Base-by-base conservation (phyloP, 2,888 invertebrate species). In the Heteropelma amictum region DNA sequence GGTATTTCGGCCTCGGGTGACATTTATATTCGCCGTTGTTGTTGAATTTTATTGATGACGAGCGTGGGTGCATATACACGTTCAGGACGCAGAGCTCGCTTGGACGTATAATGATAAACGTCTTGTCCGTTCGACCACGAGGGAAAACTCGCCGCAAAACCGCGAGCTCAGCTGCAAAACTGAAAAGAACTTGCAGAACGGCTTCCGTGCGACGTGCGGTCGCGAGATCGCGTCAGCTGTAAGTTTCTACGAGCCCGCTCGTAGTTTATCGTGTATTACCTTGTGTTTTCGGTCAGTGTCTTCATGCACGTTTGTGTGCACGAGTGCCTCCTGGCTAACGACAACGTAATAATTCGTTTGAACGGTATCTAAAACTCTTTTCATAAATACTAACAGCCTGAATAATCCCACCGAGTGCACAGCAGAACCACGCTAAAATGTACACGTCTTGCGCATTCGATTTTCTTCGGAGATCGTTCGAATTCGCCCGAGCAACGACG, bases 161-260 rank as follows among this genome's bases (percentile, higher is more conserved):
- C 71, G 56, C 64, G 53, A 30, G 40, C 56, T 17, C 74, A 17
- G 51, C 35, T 65, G 63, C 71, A 53, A 72, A 63, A 65, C 71
- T 63, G 54, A 51, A 75, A 76, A 76, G 70, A 76, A 78, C 74
- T 74, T 70, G 76, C 65, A 61, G 40, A 73, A 76, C 78, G 68
- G 76, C 78, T 78, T 76, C 78, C 76, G 78, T 74, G 72, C 72
- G 49, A 64, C 75, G 63, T 68, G 71, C 68, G 63, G 71, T 72
- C 71, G 63, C 49, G 58, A 60, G 64, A 42, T 60, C 60, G 40
- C 35, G 51, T 51, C 33, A 63, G 17, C 21, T 63, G 40, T 71
- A 67, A 51, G 49, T 63, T 56, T 58, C 51, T 56, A 64, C 49
- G 35, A 14, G 14, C 21, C 17, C 28, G 7, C 14, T 7, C 56